Percentiles rank a stretch among this genome's conserved stretches.
These are phyloP conservation scores for Pongo pygmaeus DNA, from an alignment of 2,113 vertebrate species.

Conservation along the genomic window DNA sequence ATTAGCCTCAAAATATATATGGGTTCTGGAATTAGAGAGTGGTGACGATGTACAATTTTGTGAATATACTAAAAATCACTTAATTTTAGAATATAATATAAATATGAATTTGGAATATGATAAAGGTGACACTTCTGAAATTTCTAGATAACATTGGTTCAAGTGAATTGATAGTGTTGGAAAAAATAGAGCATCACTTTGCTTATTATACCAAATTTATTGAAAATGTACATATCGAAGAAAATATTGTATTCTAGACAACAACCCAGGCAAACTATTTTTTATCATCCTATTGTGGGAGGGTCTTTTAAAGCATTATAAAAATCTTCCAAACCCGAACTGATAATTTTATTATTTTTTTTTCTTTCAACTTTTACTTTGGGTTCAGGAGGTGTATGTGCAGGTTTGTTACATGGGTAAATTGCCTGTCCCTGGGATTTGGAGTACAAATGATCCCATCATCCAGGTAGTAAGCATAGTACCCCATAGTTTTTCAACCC, in stretches of 20 bases:
- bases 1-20: neutral
- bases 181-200: neutral
- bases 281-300: neutral
- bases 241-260: neutral
- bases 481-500: no score
- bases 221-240: neutral
- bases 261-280: neutral
- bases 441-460: no score
- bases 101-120: neutral
- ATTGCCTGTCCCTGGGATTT: no score
- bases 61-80: neutral
- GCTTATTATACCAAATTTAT: neutral
- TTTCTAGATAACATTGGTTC: neutral
- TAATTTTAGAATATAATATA: neutral
- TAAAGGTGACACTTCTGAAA: neutral
- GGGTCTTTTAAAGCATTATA: neutral
- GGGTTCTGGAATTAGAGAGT: neutral
- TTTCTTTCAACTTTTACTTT: no score
- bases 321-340: neutral
- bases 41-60: neutral
- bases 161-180: neutral
- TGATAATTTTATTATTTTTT: neutral
- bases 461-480: neutral
- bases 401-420: no score
- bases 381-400: no score